phyloP scores from a whole-genome alignment of 2,113 vertebrate genomes.

The Vicugna pacos region DNA sequence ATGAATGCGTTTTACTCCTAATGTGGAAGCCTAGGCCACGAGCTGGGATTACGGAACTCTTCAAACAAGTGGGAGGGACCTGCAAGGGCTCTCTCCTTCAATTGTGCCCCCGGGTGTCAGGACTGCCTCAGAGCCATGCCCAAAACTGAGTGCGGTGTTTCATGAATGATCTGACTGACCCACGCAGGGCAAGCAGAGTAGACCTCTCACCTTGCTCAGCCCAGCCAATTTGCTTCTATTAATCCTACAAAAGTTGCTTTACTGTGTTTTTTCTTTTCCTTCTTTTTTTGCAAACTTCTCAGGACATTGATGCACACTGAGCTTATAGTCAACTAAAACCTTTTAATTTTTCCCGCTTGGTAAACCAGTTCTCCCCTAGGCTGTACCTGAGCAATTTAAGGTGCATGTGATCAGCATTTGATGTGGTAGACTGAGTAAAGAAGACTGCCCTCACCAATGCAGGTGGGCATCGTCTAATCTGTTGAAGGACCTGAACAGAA shows the following conservation, averaged over 20 bases:
- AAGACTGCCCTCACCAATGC: neutral
- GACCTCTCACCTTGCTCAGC: neutral
- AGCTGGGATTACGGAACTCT: neutral
- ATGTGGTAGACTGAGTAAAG: neutral
- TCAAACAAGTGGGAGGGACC: neutral
- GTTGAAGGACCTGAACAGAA: neutral
- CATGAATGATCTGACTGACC: neutral
- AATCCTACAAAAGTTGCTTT: neutral
- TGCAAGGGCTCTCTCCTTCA: neutral
- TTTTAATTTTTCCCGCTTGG: conserved; percentile 18
- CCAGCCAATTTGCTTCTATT: neutral
- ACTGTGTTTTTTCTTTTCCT: neutral
- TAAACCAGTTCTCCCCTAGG: neutral
- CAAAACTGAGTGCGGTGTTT: neutral
- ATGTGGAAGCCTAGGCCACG: neutral
- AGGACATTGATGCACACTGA: neutral
- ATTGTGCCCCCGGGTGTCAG: neutral
- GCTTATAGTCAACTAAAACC: neutral
- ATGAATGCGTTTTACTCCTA: neutral
- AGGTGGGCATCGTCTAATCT: neutral
- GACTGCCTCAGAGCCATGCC: neutral
- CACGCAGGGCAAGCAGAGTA: fast-evolving
- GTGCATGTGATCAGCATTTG: neutral
- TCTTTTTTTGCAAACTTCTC: neutral
- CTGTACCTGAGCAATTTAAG: neutral